Conservation (phyloP, 2,113 vertebrate species). For the Pelmatolapia mariae region DNA sequence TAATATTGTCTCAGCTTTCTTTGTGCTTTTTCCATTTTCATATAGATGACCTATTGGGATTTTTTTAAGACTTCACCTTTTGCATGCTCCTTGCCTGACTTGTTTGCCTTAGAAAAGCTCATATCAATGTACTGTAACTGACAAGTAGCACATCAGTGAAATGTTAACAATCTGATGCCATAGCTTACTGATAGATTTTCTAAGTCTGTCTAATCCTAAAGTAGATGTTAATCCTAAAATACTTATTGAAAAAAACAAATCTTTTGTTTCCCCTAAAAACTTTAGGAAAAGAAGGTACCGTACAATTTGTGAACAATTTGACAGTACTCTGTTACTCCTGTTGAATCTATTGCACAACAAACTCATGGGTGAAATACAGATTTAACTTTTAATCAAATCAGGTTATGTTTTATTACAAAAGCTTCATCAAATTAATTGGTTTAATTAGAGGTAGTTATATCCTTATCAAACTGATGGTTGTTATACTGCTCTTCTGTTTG, state of each 20-base stretch:
- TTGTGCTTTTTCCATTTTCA: not conserved
- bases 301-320: not conserved
- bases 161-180: not conserved
- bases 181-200: not conserved
- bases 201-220: not conserved
- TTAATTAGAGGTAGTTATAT: conserved; percentile 11
- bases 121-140: not conserved
- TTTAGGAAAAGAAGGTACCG: not conserved
- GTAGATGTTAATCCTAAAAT: not conserved
- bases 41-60: not conserved
- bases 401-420: not conserved
- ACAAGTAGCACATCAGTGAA: not conserved
- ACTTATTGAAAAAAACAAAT: not conserved
- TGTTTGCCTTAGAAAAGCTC: not conserved
- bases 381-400: not conserved
- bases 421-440: not conserved
- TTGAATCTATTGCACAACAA: not conserved
- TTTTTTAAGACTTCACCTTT: not conserved
- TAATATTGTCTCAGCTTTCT: not conserved
- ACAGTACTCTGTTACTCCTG: not conserved
- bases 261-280: not conserved
- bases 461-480: not conserved
- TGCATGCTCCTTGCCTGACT: not conserved
- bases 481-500: not conserved
- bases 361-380: not conserved